phyloP scores from a whole-genome alignment of 2,888 invertebrate species.

The Corythucha ciliata region DNA sequence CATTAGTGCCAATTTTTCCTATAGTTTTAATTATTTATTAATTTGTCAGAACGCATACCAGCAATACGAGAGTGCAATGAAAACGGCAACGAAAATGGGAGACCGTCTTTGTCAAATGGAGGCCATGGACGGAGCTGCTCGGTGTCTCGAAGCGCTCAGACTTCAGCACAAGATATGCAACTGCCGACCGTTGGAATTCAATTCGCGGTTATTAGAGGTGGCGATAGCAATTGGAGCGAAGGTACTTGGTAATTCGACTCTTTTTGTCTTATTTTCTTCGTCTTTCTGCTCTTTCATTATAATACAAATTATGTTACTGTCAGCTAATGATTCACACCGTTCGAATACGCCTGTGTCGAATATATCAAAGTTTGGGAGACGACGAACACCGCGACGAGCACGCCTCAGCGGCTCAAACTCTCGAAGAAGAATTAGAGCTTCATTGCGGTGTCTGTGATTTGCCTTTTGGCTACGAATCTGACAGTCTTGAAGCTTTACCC shows the following conservation, averaged over 20 bases:
- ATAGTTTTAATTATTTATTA: no score
- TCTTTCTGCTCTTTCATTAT: neutral
- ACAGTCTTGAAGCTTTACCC: conserved; percentile 68
- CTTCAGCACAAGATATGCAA: conserved; percentile 77
- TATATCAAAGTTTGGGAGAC: conserved; percentile 74
- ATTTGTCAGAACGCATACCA: conserved; percentile 54
- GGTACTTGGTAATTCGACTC: conserved; percentile 45
- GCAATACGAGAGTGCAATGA: conserved; percentile 81
- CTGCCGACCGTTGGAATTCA: conserved; percentile 76
- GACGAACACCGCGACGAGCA: conserved; percentile 67
- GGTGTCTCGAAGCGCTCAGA: conserved; percentile 63
- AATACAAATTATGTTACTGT: neutral
- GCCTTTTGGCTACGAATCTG: conserved; percentile 61
- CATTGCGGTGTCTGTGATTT: conserved; percentile 67
- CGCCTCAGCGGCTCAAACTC: conserved; percentile 56
- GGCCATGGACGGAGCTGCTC: conserved; percentile 78
- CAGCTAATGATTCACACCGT: conserved; percentile 71
- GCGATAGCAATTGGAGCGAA: conserved; percentile 80
- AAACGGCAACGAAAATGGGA: conserved; percentile 63
- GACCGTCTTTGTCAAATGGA: conserved; percentile 82
- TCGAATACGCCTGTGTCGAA: conserved; percentile 64
- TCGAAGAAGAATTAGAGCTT: conserved; percentile 62
- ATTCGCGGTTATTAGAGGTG: conserved; percentile 70
- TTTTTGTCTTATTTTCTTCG: neutral
- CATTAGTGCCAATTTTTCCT: no score